A percentile compares a stretch with the other conserved stretches of the same genome.
phyloP scores from a whole-genome alignment of 2,113 vertebrate species.

The Perognathus longimembris region DNA sequence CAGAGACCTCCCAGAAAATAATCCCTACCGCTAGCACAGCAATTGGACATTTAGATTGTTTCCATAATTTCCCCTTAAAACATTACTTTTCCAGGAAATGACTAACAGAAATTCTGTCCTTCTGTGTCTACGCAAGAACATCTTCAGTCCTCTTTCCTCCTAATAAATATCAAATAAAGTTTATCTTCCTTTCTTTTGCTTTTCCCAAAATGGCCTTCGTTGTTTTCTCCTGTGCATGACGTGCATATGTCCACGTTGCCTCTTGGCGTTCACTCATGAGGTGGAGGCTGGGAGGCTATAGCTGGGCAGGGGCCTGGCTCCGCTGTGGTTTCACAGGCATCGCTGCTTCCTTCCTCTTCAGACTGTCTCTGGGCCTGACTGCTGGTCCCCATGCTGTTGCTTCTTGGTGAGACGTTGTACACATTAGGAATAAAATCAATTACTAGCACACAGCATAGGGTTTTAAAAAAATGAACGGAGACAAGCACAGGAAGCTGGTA shows the following conservation, averaged over 20 bases:
- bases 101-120: constrained; percentile 83
- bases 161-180: constrained; percentile 88
- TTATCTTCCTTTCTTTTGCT: constrained; percentile 78
- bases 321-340: not conserved
- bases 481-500: constrained; percentile 60
- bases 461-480: constrained; percentile 64
- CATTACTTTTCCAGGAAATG: constrained; percentile 81
- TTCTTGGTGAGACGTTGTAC: constrained; percentile 79
- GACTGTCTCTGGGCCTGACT: constrained; percentile 81
- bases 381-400: constrained; percentile 86
- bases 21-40: constrained; percentile 83
- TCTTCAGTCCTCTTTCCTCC: constrained; percentile 85
- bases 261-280: constrained; percentile 64
- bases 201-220: constrained; percentile 74
- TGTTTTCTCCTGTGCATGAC: constrained; percentile 46
- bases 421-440: constrained; percentile 78
- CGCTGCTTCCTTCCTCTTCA: constrained; percentile 62
- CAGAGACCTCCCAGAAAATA: constrained; percentile 56
- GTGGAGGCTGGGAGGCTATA: constrained; percentile 75
- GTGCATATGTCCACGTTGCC: constrained; percentile 65
- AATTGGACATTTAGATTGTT: constrained; percentile 83
- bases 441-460: constrained; percentile 77
- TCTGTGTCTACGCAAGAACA: constrained; percentile 78
- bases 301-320: constrained; percentile 59
- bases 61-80: constrained; percentile 83